Conservation (phyloP, 2,888 invertebrate species). For the Exocentrus adspersus region DNA sequence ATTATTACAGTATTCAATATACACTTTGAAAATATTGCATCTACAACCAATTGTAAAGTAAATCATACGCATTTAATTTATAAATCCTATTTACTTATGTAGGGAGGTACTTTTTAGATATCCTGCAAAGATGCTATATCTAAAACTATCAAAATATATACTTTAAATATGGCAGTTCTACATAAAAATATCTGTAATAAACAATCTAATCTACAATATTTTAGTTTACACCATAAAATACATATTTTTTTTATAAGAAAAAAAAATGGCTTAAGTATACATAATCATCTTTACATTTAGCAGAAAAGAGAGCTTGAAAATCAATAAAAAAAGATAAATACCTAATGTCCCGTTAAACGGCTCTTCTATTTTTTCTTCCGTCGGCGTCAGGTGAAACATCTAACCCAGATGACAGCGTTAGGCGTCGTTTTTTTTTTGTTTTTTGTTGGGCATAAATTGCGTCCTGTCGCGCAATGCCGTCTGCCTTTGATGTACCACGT, state of each 20-base stretch:
- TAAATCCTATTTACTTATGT: conserved; percentile 13
- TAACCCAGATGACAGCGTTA: no score
- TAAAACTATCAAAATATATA: conserved; percentile 29
- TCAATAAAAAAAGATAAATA: conserved; percentile 12
- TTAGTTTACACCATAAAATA: conserved; percentile 21
- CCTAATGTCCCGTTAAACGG: no score
- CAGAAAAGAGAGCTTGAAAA: conserved; percentile 45
- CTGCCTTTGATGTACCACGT: no score
- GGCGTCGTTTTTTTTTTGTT: no score
- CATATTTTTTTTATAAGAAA: conserved; percentile 13
- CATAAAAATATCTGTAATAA: conserved; percentile 19
- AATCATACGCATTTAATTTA: conserved; percentile 15
- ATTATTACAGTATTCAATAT: conserved; percentile 9
- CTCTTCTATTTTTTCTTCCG: no score
- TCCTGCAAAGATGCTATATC: conserved; percentile 25
- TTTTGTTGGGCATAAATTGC: no score
- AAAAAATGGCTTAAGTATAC: conserved; percentile 19
- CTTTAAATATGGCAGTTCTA: conserved; percentile 26
- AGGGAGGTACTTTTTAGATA: not conserved
- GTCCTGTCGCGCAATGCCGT: no score
- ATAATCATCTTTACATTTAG: conserved; percentile 20
- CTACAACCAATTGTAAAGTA: conserved; percentile 15
- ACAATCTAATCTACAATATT: conserved; percentile 1
- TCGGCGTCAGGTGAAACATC: no score
- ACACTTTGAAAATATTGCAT: conserved; percentile 25